Evolutionary conservation across 1,140 invertebrate species (phyloP), one percentile per base, ranked within the genome.

Genomic region (Calliphora vicina): DNA sequence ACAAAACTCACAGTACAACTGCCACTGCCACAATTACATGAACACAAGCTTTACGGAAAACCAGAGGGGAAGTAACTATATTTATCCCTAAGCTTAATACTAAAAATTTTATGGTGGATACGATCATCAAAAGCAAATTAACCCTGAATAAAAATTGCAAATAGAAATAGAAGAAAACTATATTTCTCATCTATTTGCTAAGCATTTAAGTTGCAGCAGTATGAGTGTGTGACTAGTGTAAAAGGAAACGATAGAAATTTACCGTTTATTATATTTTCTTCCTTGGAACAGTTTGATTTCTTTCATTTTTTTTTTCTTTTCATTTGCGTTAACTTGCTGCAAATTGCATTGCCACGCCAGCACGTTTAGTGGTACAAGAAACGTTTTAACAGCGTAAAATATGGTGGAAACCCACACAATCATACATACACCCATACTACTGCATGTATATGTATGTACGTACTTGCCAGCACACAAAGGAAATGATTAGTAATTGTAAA

Each of bases 71-170:
- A 17, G 72, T 72, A 9, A 9, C 23, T 71, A 13, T 26, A 6
- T 23, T 26, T 20, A 72, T 26, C 15, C 71, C 10, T 67, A n/a
- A 57, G 57, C 23, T 20, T 67, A 67, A 23, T 67, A 15, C 45
- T 57, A 67, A 23, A 67, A 67, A 67, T 23, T 67, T 20, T 26
- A 76, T 76, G 73, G 27, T 76, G 73, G 73, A n/a, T 76, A 23
- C 57, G 20, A 76, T 76, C 27, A 76, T 76, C 73, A 42, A 76
- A 76, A 76, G 73, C 73, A 76, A 76, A 76, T 76, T 76, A 76
- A 35, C 73, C 73, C 73, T 20, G 27, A 42, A 72, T 72, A 72
- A 72, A 72, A 72, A 72, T 72, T 20, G 25, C 57, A 20, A 23
- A 23, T 67, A 67, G n/a, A 67, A 67, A 23, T 20, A 67, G n/a